Conservation (phyloP, 2,113 vertebrate genomes). For the Chlamydotis undulata region DNA sequence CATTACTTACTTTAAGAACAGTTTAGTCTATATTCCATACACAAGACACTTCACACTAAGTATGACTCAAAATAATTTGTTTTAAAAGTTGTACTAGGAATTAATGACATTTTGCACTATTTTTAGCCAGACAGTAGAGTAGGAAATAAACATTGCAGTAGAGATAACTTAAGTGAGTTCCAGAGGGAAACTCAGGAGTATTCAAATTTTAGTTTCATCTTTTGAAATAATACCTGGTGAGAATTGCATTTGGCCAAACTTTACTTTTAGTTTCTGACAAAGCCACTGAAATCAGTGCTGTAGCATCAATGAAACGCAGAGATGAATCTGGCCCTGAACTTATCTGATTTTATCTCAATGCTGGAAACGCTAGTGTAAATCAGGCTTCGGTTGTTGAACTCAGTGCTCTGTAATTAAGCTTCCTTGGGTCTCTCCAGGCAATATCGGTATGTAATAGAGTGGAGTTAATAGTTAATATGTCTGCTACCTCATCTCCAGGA, state of each 20-base stretch:
- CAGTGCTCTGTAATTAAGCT: neutral
- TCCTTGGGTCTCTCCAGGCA: neutral
- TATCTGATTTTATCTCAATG: neutral
- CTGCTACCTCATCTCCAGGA: neutral
- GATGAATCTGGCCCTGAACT: neutral
- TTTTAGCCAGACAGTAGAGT: neutral
- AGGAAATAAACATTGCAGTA: neutral
- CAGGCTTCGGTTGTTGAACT: neutral
- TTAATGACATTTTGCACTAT: neutral
- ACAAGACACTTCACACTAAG: neutral
- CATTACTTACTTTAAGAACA: neutral
- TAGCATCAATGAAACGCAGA: neutral
- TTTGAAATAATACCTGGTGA: neutral
- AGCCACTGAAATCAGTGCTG: neutral
- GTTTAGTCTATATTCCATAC: neutral
- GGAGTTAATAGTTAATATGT: neutral
- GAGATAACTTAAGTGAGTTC: neutral
- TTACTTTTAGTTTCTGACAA: neutral
- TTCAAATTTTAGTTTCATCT: neutral
- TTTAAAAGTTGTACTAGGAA: neutral
- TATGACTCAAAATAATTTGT: neutral
- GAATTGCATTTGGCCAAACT: neutral
- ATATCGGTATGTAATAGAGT: neutral
- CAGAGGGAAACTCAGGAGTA: neutral
- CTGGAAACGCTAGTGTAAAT: neutral